Base-by-base conservation (phyloP, 2,797 vertebrate species). In the Enteromius treurensis region DNA sequence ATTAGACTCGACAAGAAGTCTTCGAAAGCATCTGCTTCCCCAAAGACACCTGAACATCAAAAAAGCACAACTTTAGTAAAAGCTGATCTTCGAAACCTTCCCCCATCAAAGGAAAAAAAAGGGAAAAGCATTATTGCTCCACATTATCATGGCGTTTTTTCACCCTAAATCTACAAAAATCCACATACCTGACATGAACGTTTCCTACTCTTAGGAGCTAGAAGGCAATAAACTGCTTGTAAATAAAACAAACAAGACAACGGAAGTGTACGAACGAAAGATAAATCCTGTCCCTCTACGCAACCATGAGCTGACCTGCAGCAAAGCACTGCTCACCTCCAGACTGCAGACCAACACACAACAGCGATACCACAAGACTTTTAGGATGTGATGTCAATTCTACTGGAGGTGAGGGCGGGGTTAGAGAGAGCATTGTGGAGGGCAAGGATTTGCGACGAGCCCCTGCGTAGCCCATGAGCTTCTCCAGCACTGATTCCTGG, bases 111-210 rank as follows among this genome's bases (percentile, higher is more conserved):
- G 91, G 90, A 91, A 91, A 60, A 91, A 90, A 91, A 90, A 92
- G 91, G 93, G 92, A 89, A 92, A 90, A 93, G 21, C 90, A 93
- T 94, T 95, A 95, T 95, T 95, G 95, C 94, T 95, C 92, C 92
- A 91, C 92, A 93, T 95, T 92, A 92, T 91, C 94, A 92, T 88
- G 91, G 91, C 91, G 89, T 93, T 90, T 92, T 89, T 92, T 45
- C 89, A 93, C 89, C 93, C 92, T 91, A 90, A 79, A 90, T 93
- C 92, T 94, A 94, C 89, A 94, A 94, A 51, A 94, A 94, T 93
- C 93, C 93, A 92, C 91, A 93, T 69, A 91, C 91, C 92, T 92
- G 91, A 89, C 89, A 89, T 74, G 80, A 58, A 83, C 86, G 89
- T 60, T 37, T 75, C 84, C 75, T 71, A 78, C 60, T 58, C 80